phyloP scores from a whole-genome alignment of 2,113 vertebrate genomes.

The Alligator mississippiensis region DNA sequence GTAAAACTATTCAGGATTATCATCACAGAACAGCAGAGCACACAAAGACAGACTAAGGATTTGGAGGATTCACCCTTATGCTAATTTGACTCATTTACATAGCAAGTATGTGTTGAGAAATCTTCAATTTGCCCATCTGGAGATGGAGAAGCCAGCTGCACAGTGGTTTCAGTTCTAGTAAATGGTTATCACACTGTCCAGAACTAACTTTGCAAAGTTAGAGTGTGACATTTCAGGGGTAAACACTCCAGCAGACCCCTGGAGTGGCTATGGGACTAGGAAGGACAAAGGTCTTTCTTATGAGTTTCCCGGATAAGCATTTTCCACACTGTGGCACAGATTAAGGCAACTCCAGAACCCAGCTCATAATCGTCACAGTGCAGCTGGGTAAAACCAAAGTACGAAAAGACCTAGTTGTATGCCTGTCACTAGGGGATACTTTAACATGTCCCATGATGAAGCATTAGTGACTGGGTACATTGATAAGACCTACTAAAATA shows the following conservation, averaged over 20 bases:
- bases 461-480: not conserved
- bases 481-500: not conserved
- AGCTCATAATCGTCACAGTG: too few species aligned
- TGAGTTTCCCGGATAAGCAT: too few species aligned
- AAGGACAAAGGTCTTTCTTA: too few species aligned
- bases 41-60: not conserved
- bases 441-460: not conserved
- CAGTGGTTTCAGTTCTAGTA: not conserved
- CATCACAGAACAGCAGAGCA: not conserved
- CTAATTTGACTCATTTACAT: accelerated
- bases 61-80: not conserved
- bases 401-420: not conserved
- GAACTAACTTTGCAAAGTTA: not conserved
- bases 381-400: not conserved
- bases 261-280: too few species aligned
- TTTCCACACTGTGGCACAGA: too few species aligned
- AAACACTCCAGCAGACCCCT: too few species aligned
- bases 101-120: not conserved
- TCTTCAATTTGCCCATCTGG: not conserved
- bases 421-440: not conserved
- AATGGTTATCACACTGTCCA: not conserved
- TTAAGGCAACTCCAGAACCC: too few species aligned
- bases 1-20: not conserved
- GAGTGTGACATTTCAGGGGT: too few species aligned
- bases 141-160: not conserved